Conservation (phyloP, 2,888 invertebrate genomes). For the Caenorhabditis zanzibari region DNA sequence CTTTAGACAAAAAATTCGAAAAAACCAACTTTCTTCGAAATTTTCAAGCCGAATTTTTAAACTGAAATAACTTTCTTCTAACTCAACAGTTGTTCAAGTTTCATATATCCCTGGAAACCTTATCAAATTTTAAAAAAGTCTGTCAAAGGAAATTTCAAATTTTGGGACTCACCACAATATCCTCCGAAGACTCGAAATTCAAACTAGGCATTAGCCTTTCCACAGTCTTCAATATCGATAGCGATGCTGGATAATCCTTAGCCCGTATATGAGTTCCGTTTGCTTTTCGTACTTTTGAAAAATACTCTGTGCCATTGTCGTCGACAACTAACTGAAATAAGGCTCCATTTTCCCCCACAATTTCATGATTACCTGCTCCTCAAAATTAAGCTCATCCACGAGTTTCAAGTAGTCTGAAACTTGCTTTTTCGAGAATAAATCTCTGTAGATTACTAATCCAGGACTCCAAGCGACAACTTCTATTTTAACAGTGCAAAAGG, state of each 20-base stretch:
- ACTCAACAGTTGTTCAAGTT: too few species aligned
- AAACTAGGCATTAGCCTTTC: not conserved
- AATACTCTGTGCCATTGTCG: conserved; percentile 8
- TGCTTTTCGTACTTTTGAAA: conserved; percentile 26
- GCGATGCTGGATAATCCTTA: not conserved
- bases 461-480: conserved; percentile 46
- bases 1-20: too few species aligned
- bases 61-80: too few species aligned
- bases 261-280: conserved; percentile 32
- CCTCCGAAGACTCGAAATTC: conserved; percentile 22
- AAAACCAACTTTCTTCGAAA: too few species aligned
- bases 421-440: conserved; percentile 29
- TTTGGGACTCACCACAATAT: conserved; percentile 19
- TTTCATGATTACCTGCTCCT: conserved; percentile 34
- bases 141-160: too few species aligned
- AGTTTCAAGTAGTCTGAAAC: conserved; percentile 4
- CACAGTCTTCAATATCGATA: not conserved
- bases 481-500: conserved; percentile 28
- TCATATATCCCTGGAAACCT: too few species aligned
- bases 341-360: not conserved
- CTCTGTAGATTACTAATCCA: conserved; percentile 42
- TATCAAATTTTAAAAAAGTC: too few species aligned
- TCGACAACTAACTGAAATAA: conserved; percentile 42
- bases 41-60: too few species aligned
- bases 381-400: not conserved